Evolutionary conservation across 2,797 vertebrate genomes (phyloP), one percentile per base, ranked within the genome.

Genomic region (Florisuga fusca): DNA sequence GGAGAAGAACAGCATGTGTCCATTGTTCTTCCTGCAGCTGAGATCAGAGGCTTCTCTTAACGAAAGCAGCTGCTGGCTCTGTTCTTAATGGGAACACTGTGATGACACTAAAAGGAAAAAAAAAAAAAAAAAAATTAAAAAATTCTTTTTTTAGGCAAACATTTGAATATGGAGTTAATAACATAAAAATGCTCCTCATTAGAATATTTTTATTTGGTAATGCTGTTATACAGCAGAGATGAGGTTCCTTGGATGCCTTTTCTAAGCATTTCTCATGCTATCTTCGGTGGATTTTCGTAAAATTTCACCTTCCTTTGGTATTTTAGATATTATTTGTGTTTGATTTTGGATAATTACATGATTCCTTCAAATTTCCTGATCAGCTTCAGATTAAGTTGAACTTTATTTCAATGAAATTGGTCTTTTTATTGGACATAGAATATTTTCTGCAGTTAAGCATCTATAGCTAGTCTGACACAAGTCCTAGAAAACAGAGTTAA

Each of bases 1-100:
- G 87, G 92, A 93, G 94, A 84, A 90, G 90, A 96, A 54, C 88
- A 79, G 91, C 85, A 17, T 93, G 93, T 79, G 91, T 88, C 86
- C 93, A 93, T 95, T 95, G 90, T 94, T 95, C 94, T 94, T 95
- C 86, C 86, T 57, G 74, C 71, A 78, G 80, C 86, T 84, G 84
- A 93, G 93, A 93, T 96, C 94, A 96, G 77, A 90, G 90, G 51
- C 66, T 84, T 59, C 91, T 71, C 74, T 69, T 93, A 86, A 93
- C 5, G 46, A 84, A 95, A 91, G 86, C 88, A 89, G 93, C 94
- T 94, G 59, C 96, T 89, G 93, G 88, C 93, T 92, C 59, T 82
- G 73, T 84, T 90, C 83, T 84, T 94, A 94, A 96, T 84, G 86
- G 88, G 53, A 95, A 89, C 13, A 17, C 48, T 71, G 25, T 19